Conservation (phyloP, 2,113 vertebrate genomes). For the Chamaetylas fuelleborni region DNA sequence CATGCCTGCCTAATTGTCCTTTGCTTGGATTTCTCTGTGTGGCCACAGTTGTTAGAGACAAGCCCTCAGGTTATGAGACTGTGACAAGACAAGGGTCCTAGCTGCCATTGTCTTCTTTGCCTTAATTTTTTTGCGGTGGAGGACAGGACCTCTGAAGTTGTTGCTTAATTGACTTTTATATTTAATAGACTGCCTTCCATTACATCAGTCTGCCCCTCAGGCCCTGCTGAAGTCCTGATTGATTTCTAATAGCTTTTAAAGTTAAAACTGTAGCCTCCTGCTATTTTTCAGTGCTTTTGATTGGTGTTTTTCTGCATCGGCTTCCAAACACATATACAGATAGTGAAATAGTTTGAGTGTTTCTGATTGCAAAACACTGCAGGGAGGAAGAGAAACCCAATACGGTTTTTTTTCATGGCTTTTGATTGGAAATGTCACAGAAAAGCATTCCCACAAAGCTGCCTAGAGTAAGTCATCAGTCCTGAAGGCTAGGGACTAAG, state of each 20-base stretch:
- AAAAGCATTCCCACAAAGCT: background rate
- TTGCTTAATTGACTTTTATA: slow-evolving; percentile 31
- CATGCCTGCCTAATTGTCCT: background rate
- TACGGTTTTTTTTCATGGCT: background rate
- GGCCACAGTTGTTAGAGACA: background rate
- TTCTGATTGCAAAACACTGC: background rate
- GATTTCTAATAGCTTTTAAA: slow-evolving; percentile 56
- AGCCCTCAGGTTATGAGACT: background rate
- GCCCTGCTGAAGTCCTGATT: slow-evolving; percentile 20
- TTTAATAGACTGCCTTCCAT: slow-evolving; percentile 17
- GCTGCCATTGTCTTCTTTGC: background rate
- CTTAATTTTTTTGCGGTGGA: background rate
- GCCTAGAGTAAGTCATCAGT: background rate
- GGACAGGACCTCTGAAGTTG: background rate
- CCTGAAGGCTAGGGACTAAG: background rate
- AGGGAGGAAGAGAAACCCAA: background rate
- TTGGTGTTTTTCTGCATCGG: background rate
- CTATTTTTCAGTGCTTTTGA: slow-evolving; percentile 15
- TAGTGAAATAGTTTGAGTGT: background rate
- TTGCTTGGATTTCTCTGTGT: background rate
- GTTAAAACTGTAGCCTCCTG: slow-evolving; percentile 19
- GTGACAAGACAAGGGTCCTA: background rate
- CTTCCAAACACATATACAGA: background rate
- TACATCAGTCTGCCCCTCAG: background rate
- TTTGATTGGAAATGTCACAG: slow-evolving; percentile 4